Evolutionary conservation across 2,797 vertebrate genomes (phyloP), one percentile per base, ranked within the genome.

Genomic region (Phoeniculus purpureus): DNA sequence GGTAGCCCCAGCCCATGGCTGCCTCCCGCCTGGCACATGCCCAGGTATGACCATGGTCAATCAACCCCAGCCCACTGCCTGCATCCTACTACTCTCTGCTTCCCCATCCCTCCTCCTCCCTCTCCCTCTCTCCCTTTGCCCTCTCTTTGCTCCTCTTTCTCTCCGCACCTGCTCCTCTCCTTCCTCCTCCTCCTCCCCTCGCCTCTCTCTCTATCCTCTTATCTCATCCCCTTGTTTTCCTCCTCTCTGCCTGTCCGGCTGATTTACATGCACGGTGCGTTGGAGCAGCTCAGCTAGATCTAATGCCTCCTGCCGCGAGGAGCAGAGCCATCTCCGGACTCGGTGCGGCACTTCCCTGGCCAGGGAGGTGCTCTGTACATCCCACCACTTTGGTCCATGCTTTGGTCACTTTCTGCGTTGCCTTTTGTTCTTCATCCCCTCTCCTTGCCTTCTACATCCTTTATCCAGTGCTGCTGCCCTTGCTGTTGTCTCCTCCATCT

Each of bases 261-360:
- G 96, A 96, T 97, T 96, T 96, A 92, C 96, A 95, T 93, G 95
- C 96, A 91, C 0, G 5, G 91, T 85, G 93, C 74, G 32, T 95
- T 90, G 94, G 31, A 93, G 93, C 82, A 90, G 94, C 95, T 96
- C 94, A 96, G 95, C 96, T 96, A 96, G 94, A 93, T 90, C 89
- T 93, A 90, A 89, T 95, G 95, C 94, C 92, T 95, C 96, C 95
- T 85, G 94, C 92, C 0, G 54, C 0, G 81, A 94, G 90, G 68
- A 90, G 83, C 81, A 37, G 70, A 89, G 93, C 92, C 1, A 3
- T 15, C 72, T 92, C 92, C 0, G 61, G 92, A 27, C 96, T 73
- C 5, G 0, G 11, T 29, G n/a, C 12, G 0, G 61, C 50, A 31
- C 82, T 27, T 85, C 68, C 29, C 83, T 0, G 29, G 74, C 14